phyloP scores from a whole-genome alignment of 1,140 invertebrate genomes.

The Dinoponera quadriceps region DNA sequence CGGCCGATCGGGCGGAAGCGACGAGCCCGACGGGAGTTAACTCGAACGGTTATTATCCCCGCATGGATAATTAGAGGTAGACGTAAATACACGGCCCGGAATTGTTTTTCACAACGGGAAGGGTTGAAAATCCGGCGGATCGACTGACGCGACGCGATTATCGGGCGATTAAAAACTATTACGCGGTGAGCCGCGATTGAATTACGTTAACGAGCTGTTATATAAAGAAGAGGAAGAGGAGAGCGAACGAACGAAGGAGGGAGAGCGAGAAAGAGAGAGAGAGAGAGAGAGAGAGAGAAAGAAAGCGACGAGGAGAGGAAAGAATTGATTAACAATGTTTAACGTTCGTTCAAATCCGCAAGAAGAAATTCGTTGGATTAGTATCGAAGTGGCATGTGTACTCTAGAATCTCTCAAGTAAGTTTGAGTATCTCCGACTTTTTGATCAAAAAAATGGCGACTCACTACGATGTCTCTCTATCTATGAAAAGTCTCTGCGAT shows the following conservation, averaged over 20 bases:
- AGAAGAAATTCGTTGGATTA: slow-evolving; percentile 9
- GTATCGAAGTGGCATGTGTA: too few relatives aligned
- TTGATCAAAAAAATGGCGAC: too few relatives aligned
- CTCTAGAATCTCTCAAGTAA: too few relatives aligned
- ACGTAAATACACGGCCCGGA: slow-evolving; percentile 18
- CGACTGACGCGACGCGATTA: background rate
- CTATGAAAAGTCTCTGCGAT: too few relatives aligned
- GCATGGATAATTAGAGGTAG: slow-evolving; percentile 50
- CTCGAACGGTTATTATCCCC: slow-evolving; percentile 49
- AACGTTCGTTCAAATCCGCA: background rate
- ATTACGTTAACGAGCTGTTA: background rate
- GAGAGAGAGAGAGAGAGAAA: too few relatives aligned
- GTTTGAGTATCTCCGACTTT: too few relatives aligned
- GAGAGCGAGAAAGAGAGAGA: too few relatives aligned
- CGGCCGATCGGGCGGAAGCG: slow-evolving; percentile 47
- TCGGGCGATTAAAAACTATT: slow-evolving; percentile 24
- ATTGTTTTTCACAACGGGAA: background rate
- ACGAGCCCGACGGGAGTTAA: slow-evolving; percentile 33
- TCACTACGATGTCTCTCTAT: too few relatives aligned
- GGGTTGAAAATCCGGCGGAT: slow-evolving; percentile 15
- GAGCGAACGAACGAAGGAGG: too few relatives aligned
- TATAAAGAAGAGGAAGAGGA: too few relatives aligned
- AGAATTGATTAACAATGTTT: slow-evolving; percentile 10
- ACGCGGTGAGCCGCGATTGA: background rate
- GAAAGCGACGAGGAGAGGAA: background rate